Percentiles rank a stretch among this genome's conserved stretches.
Evolutionary conservation across 35 echinoderm and acorn worm genomes (phyloP).

Genomic region (Patiria miniata): DNA sequence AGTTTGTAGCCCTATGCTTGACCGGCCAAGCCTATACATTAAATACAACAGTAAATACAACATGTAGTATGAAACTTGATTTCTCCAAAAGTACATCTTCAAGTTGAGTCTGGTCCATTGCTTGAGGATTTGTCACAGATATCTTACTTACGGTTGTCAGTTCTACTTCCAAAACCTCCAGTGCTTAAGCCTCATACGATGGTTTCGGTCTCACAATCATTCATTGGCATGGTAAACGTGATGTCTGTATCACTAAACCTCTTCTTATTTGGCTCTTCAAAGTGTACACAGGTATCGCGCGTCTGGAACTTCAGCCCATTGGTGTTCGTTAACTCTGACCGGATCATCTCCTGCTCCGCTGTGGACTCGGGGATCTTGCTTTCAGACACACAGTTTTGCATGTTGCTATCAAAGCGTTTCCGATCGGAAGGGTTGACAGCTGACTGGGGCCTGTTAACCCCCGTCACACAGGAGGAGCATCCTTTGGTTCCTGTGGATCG

Average conservation of each 20-base stretch:
- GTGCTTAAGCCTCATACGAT: not conserved
- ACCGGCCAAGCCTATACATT: too few species aligned
- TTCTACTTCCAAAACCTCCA: too few species aligned
- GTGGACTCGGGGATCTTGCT: not conserved
- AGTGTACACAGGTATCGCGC: not conserved
- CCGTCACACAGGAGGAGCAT: not conserved
- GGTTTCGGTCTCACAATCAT: conserved; percentile 1
- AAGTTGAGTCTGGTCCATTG: too few species aligned
- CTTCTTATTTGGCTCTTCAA: conserved; percentile 20
- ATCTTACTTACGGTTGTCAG: too few species aligned
- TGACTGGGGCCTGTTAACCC: not conserved
- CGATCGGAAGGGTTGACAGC: not conserved
- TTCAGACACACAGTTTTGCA: conserved; percentile 27
- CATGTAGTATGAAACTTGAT: too few species aligned
- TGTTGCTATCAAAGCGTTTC: not conserved
- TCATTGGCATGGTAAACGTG: not conserved
- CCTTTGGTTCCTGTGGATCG: not conserved
- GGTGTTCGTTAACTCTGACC: conserved; percentile 10
- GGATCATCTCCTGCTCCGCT: conserved; percentile 20
- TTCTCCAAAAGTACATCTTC: too few species aligned
- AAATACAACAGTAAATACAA: too few species aligned
- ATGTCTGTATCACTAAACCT: conserved; percentile 19
- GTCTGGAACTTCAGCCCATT: conserved; percentile 11
- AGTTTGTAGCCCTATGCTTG: too few species aligned
- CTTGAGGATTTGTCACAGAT: too few species aligned